Base-by-base conservation (phyloP, 2,113 vertebrate species). In the Neogobius melanostomus region DNA sequence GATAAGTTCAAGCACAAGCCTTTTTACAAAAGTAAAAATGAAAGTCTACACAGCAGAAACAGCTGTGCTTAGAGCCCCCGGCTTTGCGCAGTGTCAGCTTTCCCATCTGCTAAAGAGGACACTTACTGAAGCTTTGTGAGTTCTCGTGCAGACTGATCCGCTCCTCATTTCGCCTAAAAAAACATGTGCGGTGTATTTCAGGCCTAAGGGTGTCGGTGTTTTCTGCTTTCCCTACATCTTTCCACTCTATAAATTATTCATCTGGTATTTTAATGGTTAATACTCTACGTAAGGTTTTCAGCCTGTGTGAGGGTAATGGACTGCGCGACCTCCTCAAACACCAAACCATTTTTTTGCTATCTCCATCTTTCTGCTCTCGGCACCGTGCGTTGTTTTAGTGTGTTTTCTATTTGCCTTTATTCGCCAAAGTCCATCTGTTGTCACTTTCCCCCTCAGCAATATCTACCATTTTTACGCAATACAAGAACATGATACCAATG, bases 241-340 rank as follows among this genome's bases (percentile, higher is more conserved):
- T 69, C 65, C 50, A 66, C 36, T n/a, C 71, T 68, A 84, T 88
- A 75, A 79, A 88, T 88, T 81, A 88, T 88, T 88, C 76, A 87
- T 17, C 59, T 54, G 61, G 69, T 79, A 84, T 74, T 79, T 68
- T 85, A 80, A 69, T 78, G 81, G 80, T 87, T 82, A 87, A 85
- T 82, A 85, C 73, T 68, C 61, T 68, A 72, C 76, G 77, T 80
- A 80, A 74, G 82, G 87, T 84, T 76, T 82, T 83, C 75, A 69
- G 81, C 74, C 69, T 76, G 66, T 80, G 60, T 80, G 78, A 84
- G 80, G 77, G 72, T 85, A 82, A 80, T 71, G 75, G 83, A 86
- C 80, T 79, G 59, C 44, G 54, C 53, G 36, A 69, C 72, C 65
- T 77, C 70, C 78, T 17, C 54, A 46, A 53, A 57, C 60, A 5